phyloP scores from a whole-genome alignment of 2,888 invertebrate species.

The Charanyca ferruginea region DNA sequence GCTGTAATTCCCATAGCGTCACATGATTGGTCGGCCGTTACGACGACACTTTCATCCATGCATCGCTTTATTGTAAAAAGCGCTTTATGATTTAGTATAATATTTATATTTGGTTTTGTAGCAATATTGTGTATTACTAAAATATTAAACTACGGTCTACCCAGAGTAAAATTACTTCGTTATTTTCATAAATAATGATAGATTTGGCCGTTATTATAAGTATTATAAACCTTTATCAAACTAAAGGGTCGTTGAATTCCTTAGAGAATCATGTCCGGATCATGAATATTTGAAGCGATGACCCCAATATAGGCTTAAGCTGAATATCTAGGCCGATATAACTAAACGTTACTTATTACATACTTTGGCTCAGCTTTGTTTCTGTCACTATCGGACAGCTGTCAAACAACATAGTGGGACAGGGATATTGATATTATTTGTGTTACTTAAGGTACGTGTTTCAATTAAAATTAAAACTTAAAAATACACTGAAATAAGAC shows the following conservation, averaged over 20 bases:
- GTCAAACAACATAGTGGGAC: no score
- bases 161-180: neutral
- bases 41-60: neutral
- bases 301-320: neutral
- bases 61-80: slow-evolving; percentile 32
- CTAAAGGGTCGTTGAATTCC: neutral
- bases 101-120: no score
- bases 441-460: no score
- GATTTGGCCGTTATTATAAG: neutral
- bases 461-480: neutral
- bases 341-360: neutral
- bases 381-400: neutral
- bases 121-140: neutral
- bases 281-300: neutral
- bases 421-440: no score
- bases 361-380: neutral
- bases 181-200: neutral
- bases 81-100: slow-evolving; percentile 21
- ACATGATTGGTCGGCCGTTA: slow-evolving; percentile 39
- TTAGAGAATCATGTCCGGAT: neutral
- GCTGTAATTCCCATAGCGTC: slow-evolving; percentile 33
- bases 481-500: neutral
- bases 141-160: no score
- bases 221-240: slow-evolving; percentile 9
- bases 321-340: neutral